Evolutionary conservation across 2,113 vertebrate species (phyloP), one percentile per base, ranked within the genome.

Genomic region (Climacteris rufus): DNA sequence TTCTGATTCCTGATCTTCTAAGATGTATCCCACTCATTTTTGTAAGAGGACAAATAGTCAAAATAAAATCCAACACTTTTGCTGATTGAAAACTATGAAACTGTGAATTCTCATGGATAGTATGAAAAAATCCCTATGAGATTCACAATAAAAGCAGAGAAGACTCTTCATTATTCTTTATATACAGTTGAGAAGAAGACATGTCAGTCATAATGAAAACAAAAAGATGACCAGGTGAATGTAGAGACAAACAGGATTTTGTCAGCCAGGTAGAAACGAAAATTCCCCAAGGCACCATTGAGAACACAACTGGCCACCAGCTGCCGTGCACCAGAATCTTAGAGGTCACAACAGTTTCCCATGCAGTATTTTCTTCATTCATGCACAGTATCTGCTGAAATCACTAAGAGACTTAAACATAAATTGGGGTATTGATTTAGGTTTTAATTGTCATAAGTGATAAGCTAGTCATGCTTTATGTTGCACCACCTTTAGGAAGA

Each of bases 111-210:
- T 59, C 16, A 7, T 30, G 12, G 72, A 47, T 3, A 31, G 5
- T 27, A 33, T 27, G 5, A 44, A 68, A 65, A 56, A 25, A 20
- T 1, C 0, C 0, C 22, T 15, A 5, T 57, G 44, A 52, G 5
- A 20, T 40, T 74, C 44, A 61, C 18, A 23, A 22, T 57, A 69
- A 87, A 93, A 56, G 9, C 19, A n/a, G 27, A 59, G n/a, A 59
- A 93, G 7, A 13, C 57, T 54, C 4, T 39, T 87, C 15, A 24
- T 59, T 65, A 18, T 35, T 13, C 12, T 50, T 60, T 78, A 27
- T 10, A 40, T 25, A 47, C 2, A 52, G 9, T 5, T 84, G 7
- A 45, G 37, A 47, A 16, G 23, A 70, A 85, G 15, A 33, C 6
- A 8, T 5, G 18, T 13, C 35, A 76, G 9, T 19, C 11, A 35